phyloP scores from a whole-genome alignment of 1,140 invertebrate genomes.

The Metopolophium dirhodum region DNA sequence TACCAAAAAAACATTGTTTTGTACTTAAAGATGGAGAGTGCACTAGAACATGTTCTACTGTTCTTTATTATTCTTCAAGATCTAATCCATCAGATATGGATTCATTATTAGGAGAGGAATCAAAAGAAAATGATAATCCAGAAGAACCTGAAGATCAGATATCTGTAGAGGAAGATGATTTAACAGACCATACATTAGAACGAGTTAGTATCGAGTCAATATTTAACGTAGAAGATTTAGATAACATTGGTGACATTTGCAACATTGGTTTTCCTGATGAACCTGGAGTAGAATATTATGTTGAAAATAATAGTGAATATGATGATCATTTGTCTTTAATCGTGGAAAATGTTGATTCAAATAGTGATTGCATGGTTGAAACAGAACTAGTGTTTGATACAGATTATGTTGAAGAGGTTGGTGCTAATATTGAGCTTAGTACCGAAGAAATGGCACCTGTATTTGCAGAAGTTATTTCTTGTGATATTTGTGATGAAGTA shows the following conservation, averaged over 20 bases:
- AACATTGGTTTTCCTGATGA: conserved; percentile 8
- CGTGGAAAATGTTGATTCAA: not conserved
- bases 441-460: conserved; percentile 44
- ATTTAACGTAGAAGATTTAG: not conserved
- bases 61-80: conserved; percentile 60
- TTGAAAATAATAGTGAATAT: not conserved
- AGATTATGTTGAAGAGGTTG: conserved; percentile 59
- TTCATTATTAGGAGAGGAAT: conserved; percentile 38
- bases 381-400: conserved; percentile 43
- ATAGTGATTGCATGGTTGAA: conserved; percentile 32
- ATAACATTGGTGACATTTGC: not conserved
- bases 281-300: not conserved
- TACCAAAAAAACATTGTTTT: conserved; percentile 66
- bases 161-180: conserved; percentile 55
- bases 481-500: conserved; percentile 80
- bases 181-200: not conserved
- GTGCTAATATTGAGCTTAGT: conserved; percentile 59
- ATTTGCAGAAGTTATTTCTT: conserved; percentile 64
- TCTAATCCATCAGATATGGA: conserved; percentile 68
- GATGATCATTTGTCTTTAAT: not conserved
- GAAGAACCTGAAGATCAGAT: conserved; percentile 52
- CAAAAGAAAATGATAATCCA: conserved; percentile 44
- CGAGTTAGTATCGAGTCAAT: not conserved
- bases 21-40: conserved; percentile 63
- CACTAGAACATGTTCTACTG: conserved; percentile 36